phyloP scores from a whole-genome alignment of 2,797 vertebrate species.

The Picus viridis region DNA sequence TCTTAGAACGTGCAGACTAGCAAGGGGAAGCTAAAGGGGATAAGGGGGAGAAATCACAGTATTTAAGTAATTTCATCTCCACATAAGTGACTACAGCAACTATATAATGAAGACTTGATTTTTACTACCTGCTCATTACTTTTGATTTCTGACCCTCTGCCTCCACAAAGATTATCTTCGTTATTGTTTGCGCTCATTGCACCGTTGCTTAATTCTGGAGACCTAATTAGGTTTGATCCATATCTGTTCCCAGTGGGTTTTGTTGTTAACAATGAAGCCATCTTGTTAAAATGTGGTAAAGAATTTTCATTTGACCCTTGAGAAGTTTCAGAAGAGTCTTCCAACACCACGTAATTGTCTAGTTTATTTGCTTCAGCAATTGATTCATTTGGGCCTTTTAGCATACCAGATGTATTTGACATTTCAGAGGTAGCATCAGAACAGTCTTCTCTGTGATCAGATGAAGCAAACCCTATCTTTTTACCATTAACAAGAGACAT shows the following conservation, averaged over 20 bases:
- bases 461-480: conserved; percentile 27
- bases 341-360: conserved; percentile 35
- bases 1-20: neutral
- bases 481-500: neutral
- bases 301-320: conserved; percentile 52
- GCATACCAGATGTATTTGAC: neutral
- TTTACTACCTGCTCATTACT: conserved; percentile 76
- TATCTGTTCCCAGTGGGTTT: conserved; percentile 41
- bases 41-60: neutral
- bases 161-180: conserved; percentile 69
- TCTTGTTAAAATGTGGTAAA: conserved; percentile 33
- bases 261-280: conserved; percentile 38
- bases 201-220: conserved; percentile 48
- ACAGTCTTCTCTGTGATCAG: conserved; percentile 34
- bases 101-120: conserved; percentile 70
- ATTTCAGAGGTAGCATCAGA: conserved; percentile 57
- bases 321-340: conserved; percentile 51
- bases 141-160: conserved; percentile 67
- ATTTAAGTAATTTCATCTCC: conserved; percentile 59
- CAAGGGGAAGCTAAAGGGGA: neutral
- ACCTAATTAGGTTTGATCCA: conserved; percentile 41
- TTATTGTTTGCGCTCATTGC: conserved; percentile 49
- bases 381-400: conserved; percentile 20
- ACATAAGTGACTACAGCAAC: conserved; percentile 68
- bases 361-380: conserved; percentile 10